Conservation (phyloP, 2,888 invertebrate species). For the Philonicus albiceps region DNA sequence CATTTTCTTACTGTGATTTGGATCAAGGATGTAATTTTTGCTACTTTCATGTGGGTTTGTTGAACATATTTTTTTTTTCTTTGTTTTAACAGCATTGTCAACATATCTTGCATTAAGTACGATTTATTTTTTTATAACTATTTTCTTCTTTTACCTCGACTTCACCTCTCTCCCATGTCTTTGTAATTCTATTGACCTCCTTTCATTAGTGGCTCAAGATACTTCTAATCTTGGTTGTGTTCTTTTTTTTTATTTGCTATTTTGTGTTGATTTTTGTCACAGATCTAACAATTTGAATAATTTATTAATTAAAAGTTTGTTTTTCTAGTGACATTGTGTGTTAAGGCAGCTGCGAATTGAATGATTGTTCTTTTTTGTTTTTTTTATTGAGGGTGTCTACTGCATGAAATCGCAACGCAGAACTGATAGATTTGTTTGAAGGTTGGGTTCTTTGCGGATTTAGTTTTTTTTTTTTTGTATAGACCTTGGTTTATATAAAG, state of each 20-base stretch:
- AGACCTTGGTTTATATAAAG: neutral
- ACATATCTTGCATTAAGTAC: neutral
- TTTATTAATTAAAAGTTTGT: neutral
- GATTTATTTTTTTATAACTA: neutral
- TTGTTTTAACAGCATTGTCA: constrained; percentile 29
- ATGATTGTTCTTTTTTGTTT: neutral
- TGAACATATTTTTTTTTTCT: neutral
- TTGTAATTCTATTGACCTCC: constrained; percentile 13
- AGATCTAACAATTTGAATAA: neutral
- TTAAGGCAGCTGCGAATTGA: neutral
- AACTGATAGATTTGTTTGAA: neutral
- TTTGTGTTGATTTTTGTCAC: neutral
- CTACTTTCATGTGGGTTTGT: constrained; percentile 2
- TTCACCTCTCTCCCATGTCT: neutral
- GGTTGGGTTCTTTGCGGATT: neutral
- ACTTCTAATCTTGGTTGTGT: neutral
- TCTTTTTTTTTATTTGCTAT: neutral
- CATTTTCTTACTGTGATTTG: neutral
- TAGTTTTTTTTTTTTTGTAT: neutral
- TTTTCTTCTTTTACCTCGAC: neutral
- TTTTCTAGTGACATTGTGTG: neutral
- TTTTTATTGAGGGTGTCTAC: neutral
- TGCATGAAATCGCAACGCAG: neutral
- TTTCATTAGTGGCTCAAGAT: constrained; percentile 16
- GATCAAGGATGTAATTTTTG: constrained; percentile 20